Percentiles rank a stretch among this genome's conserved stretches.
phyloP scores from a whole-genome alignment of 2,797 vertebrate species.

The Mus caroli region DNA sequence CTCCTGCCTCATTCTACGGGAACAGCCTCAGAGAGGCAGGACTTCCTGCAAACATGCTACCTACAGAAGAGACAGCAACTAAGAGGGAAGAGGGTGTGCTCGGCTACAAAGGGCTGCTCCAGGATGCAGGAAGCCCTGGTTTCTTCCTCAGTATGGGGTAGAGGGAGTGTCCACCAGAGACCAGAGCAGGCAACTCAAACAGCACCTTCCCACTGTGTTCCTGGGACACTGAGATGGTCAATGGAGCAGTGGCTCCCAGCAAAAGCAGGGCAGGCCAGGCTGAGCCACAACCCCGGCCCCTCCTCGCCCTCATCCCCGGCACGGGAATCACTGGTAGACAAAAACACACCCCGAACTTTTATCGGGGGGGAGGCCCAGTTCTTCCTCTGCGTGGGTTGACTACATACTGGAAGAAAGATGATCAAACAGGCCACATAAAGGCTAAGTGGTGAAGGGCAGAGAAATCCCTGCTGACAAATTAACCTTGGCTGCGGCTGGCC shows the following conservation, averaged over 20 bases:
- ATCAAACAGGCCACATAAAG: not conserved
- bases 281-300: accelerated
- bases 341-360: not conserved
- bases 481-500: not conserved
- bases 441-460: conserved; percentile 18
- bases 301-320: not conserved
- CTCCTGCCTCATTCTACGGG: not conserved
- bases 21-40: not conserved
- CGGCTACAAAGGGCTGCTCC: not conserved
- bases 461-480: conserved; percentile 13
- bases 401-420: not conserved
- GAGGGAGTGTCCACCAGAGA: too few species aligned
- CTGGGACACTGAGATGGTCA: not conserved
- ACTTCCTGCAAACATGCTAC: not conserved
- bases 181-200: not conserved
- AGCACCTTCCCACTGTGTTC: not conserved
- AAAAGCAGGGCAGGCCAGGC: not conserved
- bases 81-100: not conserved
- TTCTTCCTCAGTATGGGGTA: not conserved
- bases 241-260: too few species aligned
- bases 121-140: not conserved
- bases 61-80: not conserved
- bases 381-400: conserved; percentile 30
- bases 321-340: not conserved
- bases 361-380: not conserved